A percentile compares a stretch with the other conserved stretches of the same genome.
phyloP scores from a whole-genome alignment of 2,113 vertebrate species.

The Scytalopus superciliaris region DNA sequence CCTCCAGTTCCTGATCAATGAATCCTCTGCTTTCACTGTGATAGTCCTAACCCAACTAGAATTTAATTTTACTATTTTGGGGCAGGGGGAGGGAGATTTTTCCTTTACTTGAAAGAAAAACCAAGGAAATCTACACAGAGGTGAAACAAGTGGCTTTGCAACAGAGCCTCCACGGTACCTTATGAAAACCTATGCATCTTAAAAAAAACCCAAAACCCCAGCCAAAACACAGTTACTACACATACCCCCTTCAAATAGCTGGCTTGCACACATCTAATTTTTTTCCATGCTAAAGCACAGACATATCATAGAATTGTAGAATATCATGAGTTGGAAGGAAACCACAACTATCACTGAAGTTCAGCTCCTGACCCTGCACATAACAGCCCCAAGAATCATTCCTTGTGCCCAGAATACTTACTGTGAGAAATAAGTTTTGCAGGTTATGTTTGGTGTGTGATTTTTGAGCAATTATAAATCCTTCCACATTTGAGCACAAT shows the following conservation, averaged over 20 bases:
- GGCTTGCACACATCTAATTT: not conserved
- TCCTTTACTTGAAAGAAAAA: not conserved
- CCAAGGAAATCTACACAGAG: not conserved
- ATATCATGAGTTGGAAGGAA: not conserved
- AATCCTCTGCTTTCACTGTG: not conserved
- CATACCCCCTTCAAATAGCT: not conserved
- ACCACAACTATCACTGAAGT: not conserved
- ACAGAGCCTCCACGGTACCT: not conserved
- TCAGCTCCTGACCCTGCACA: not conserved
- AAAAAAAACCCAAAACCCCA: not conserved
- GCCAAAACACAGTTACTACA: not conserved
- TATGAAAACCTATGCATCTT: not conserved
- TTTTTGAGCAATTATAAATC: not conserved
- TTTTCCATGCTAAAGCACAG: not conserved
- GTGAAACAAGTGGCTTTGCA: not conserved
- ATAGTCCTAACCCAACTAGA: not conserved
- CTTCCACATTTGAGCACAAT: not conserved
- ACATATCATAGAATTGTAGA: fast-evolving
- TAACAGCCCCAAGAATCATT: not conserved
- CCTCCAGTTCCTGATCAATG: not conserved
- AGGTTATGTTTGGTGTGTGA: not conserved
- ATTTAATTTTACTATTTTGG: not conserved
- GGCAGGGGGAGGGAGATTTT: not conserved
- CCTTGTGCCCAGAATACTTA: not conserved
- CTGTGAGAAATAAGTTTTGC: not conserved